Evolutionary conservation across 2,888 invertebrate genomes (phyloP).

Genomic region (Lypha dubia): DNA sequence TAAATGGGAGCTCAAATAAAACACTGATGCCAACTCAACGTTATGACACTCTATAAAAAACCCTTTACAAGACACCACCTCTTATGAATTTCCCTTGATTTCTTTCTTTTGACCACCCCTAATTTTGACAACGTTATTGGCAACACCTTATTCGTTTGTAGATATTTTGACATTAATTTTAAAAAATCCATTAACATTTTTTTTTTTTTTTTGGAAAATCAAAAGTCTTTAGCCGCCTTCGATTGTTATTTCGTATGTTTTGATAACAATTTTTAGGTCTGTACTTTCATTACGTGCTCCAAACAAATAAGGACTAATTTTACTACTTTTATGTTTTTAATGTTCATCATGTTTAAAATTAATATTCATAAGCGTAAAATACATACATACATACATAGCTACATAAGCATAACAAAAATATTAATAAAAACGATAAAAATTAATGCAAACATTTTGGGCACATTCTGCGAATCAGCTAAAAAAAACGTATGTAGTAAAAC

Average conservation of each 20-base stretch:
- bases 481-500: not conserved
- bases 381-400: no score
- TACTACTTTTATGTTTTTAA: constrained; percentile 14
- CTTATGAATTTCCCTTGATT: no score
- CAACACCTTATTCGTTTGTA: not conserved
- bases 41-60: no score
- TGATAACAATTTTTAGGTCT: constrained; percentile 1
- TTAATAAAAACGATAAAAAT: constrained; percentile 25
- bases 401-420: constrained; percentile 10
- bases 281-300: constrained; percentile 55
- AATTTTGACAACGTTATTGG: constrained; percentile 17
- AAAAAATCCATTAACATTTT: constrained; percentile 26
- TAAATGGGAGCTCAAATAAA: no score
- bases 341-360: not conserved
- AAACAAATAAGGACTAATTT: constrained; percentile 56
- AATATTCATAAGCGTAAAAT: constrained; percentile 20
- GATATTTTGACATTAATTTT: not conserved
- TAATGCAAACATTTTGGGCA: constrained; percentile 21
- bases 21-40: no score
- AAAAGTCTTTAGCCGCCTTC: constrained; percentile 54
- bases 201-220: constrained; percentile 48
- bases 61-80: no score
- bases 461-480: constrained; percentile 21
- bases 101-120: no score
- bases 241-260: constrained; percentile 28